phyloP scores from a whole-genome alignment of 2,797 vertebrate species.

The Ispidina picta region DNA sequence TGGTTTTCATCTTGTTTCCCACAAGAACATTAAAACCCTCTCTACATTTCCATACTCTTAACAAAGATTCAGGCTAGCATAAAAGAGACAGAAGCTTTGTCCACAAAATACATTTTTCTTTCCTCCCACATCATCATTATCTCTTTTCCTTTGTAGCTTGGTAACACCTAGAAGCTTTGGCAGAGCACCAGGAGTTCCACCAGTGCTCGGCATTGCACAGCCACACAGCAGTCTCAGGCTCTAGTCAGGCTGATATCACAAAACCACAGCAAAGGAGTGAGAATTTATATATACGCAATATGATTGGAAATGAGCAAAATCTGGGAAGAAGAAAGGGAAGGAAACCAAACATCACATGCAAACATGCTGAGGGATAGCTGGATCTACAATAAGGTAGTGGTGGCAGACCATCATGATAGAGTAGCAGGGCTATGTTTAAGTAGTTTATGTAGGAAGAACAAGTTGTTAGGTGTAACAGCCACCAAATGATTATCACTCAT shows the following conservation, averaged over 20 bases:
- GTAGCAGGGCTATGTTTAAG: not conserved
- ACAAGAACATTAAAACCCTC: not conserved
- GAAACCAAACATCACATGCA: not conserved
- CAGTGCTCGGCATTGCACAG: not conserved
- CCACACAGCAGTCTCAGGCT: not conserved
- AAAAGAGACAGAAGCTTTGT: slow-evolving; percentile 1
- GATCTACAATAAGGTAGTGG: not conserved
- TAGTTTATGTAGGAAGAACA: not conserved
- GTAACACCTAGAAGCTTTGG: slow-evolving; percentile 41
- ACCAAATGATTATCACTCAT: not conserved
- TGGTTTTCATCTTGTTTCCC: not conserved
- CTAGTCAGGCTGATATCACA: not conserved
- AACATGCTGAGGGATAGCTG: not conserved
- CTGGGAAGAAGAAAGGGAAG: not conserved
- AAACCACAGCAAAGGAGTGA: not conserved
- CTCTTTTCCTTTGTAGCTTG: slow-evolving; percentile 18
- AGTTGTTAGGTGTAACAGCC: not conserved
- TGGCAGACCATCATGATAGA: not conserved
- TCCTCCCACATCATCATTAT: not conserved
- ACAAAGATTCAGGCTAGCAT: not conserved
- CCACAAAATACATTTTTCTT: not conserved
- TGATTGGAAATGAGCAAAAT: not conserved
- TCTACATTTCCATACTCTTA: not conserved
- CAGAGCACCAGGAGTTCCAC: not conserved
- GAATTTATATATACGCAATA: not conserved